Percentiles rank a stretch among this genome's conserved stretches.
Evolutionary conservation across 2,113 vertebrate genomes (phyloP).

Genomic region (Corythaixoides concolor): DNA sequence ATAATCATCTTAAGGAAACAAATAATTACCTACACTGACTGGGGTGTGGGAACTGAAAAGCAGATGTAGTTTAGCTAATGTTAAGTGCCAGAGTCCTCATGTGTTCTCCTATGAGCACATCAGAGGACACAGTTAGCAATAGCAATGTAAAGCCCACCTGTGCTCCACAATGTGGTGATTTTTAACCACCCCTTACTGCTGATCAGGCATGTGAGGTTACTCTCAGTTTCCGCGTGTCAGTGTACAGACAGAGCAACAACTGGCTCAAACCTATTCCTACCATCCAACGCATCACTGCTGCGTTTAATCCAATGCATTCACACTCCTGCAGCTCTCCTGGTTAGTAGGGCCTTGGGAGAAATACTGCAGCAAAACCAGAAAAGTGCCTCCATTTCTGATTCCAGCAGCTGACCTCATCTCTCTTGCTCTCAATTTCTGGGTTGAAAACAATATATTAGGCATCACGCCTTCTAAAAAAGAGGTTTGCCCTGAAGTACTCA

Average conservation of each 20-base stretch:
- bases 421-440: background rate
- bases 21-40: background rate
- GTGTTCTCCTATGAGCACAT: background rate
- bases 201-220: background rate
- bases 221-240: background rate
- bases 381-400: background rate
- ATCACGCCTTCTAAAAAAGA: background rate
- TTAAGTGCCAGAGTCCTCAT: background rate
- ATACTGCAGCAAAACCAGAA: background rate
- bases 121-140: background rate
- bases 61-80: background rate
- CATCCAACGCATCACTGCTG: background rate
- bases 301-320: background rate
- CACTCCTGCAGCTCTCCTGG: background rate
- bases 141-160: background rate
- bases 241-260: background rate
- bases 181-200: background rate
- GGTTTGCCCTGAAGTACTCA: background rate
- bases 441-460: background rate
- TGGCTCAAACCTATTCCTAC: background rate
- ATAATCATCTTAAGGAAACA: conserved; percentile 25
- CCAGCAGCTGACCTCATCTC: background rate
- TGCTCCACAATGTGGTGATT: background rate
- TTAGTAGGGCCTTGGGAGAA: background rate
- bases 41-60: background rate